Base-by-base conservation (phyloP, 2,888 invertebrate genomes). In the Acrobasis suavella region DNA sequence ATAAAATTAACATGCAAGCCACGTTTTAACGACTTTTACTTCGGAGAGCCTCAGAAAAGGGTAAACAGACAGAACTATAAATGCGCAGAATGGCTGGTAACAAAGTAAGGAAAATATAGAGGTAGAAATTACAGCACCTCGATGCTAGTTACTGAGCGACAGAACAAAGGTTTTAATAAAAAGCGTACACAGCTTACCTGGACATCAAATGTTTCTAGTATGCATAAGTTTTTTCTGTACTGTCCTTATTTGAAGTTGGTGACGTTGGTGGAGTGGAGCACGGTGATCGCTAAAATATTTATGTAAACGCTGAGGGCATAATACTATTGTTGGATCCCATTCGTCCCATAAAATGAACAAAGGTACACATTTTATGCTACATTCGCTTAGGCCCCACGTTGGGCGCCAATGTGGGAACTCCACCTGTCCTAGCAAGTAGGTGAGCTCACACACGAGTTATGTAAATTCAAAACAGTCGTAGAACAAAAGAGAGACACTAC, bases 291-390 rank as follows among this genome's bases (percentile, higher is more conserved):
- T 51, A 22, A 51, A 22, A 51, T 51, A 51, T 51, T 51, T 51
- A 51, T 51, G 6, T 51, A 22, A 51, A 51, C 51, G 51, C 22
- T 51, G 17, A 51, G 46, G 17, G 12, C 51, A 0, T 22, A 12
- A 22, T 17, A 12, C 51, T 22, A 51, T 51, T 22, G 51, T 22
- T 51, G 17, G 51, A 6, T 17, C 51, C 10, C 51, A 14, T 2
- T 12, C 51, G 51, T 12, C 0, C 22, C 51, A 10, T 46, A 51
- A 51, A 51, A 51, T 22, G 51, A 51, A 51, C 51, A 51, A 51
- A 17, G 51, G 12, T 22, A 10, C 17, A 51, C 9, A 17, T 51
- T 22, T 17, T 51, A 22, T 51, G 17, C 12, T 51, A 22, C 22
- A 51, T 51, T 51, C 12, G 46, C 46, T 46, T 46, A n/a, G n/a